phyloP scores from a whole-genome alignment of 2,888 invertebrate species.

The Pseudococcus viburni region DNA sequence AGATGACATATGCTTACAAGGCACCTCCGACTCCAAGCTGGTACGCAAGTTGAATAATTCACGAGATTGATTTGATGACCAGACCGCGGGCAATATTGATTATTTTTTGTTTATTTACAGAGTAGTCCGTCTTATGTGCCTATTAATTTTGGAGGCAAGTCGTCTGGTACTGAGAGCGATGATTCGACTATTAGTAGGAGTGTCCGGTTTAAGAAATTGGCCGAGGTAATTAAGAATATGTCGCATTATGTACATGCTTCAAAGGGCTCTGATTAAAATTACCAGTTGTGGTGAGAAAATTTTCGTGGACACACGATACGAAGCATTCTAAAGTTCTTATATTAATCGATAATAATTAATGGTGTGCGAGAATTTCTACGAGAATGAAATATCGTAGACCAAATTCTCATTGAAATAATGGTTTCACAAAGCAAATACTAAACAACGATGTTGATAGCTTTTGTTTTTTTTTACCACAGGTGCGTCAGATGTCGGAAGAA shows the following conservation, averaged over 20 bases:
- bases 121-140: constrained; percentile 95
- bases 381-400: too few species aligned
- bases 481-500: constrained; percentile 88
- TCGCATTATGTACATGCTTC: not conserved
- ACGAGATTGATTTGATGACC: not conserved
- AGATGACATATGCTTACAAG: constrained; percentile 59
- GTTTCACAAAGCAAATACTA: not conserved
- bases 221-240: constrained; percentile 74
- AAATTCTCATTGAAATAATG: too few species aligned
- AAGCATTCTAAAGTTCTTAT: too few species aligned
- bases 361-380: too few species aligned
- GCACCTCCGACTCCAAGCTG: constrained; percentile 59
- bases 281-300: too few species aligned
- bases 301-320: too few species aligned
- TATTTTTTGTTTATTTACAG: constrained; percentile 72
- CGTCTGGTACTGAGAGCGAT: constrained; percentile 86
- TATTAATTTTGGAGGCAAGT: constrained; percentile 81
- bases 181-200: constrained; percentile 85
- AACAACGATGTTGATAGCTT: not conserved
- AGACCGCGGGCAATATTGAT: not conserved
- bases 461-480: constrained; percentile 71
- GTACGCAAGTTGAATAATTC: constrained; percentile 40
- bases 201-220: constrained; percentile 92
- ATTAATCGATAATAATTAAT: too few species aligned
- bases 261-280: not conserved